Evolutionary conservation across 2,888 invertebrate species (phyloP), one percentile per base, ranked within the genome.

Genomic region (Ophion obscuratus): DNA sequence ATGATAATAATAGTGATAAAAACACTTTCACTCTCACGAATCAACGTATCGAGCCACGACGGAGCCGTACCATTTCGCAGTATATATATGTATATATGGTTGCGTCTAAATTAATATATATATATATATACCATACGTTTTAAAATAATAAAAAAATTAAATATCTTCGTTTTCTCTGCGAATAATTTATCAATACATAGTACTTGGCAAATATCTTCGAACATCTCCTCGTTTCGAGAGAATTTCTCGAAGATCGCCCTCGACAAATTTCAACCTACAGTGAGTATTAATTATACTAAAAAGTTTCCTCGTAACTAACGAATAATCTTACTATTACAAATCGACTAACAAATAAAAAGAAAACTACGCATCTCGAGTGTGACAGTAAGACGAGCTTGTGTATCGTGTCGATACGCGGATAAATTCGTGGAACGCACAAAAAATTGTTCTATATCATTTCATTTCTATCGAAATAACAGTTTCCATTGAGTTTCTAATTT

Each of bases 21-120:
- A 44, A 81, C 66, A 76, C 62, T 76, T 47, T 20, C 64, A 85
- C 82, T 87, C 78, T 59, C 84, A 88, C 84, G 81, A 87, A 88
- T 85, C 85, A 84, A 87, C 87, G 82, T 84, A 83, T 87, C 83
- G 76, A 86, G 83, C 70, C 76, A 85, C 85, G 87, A 87, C 85
- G 87, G 82, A 64, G 67, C 62, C 78, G 66, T 83, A 71, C 47
- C 64, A 53, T 81, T 84, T 75, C 27, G 71, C 62, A 73, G 59
- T 74, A 84, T 61, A 82, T 77, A 80, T 82, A 76, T 79, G 79
- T 81, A 81, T 79, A 81, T 66, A 66, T 47, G 4, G 17, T 59
- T 61, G 36, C 27, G 61, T 20, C 7, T 61, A 17, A 53, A 53
- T 53, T 53, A 5, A 53, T 53, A 14, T 68, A 59, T 73, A 83